These are phyloP conservation scores for Blomia tropicalis DNA, from an alignment of 2,888 invertebrate species.

Conservation along the genomic window DNA sequence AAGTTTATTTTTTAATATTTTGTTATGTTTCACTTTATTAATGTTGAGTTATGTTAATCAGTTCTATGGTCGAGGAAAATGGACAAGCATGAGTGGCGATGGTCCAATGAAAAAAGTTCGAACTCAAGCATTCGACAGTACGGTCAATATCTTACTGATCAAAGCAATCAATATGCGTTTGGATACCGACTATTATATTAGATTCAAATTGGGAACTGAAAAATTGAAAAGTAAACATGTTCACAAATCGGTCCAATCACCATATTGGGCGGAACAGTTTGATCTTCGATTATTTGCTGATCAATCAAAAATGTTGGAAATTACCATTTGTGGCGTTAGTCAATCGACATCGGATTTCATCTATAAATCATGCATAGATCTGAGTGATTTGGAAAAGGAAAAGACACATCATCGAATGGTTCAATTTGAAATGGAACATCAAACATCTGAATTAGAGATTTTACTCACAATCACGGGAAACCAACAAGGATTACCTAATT, in stretches of 20 bases:
- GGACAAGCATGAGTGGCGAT: neutral
- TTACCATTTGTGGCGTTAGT: slow-evolving; percentile 76
- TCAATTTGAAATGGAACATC: neutral
- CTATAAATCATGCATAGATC: slow-evolving; percentile 65
- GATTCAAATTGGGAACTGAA: slow-evolving; percentile 90
- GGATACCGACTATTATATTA: slow-evolving; percentile 83
- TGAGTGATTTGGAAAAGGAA: slow-evolving; percentile 67
- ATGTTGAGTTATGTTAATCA: slow-evolving; percentile 10
- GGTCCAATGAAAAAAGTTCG: slow-evolving; percentile 45
- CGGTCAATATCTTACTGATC: slow-evolving; percentile 88
- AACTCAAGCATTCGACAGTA: slow-evolving; percentile 91
- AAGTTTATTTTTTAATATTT: slow-evolving; percentile 19
- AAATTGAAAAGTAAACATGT: slow-evolving; percentile 79
- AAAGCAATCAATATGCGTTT: slow-evolving; percentile 73
- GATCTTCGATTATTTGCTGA: slow-evolving; percentile 91
- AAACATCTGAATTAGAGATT: neutral
- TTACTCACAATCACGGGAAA: neutral
- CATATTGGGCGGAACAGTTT: slow-evolving; percentile 83
- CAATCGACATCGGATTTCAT: slow-evolving; percentile 69
- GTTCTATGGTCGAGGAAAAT: slow-evolving; percentile 20
- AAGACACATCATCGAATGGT: slow-evolving; percentile 59
- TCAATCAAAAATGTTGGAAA: slow-evolving; percentile 72
- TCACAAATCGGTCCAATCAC: slow-evolving; percentile 47
- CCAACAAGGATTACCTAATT: neutral
- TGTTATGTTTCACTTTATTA: neutral